A percentile compares a stretch with the other conserved stretches of the same genome.
These are phyloP conservation scores for Parthenolecanium corni DNA, from an alignment of 2,888 invertebrate species.

Conservation along the genomic window DNA sequence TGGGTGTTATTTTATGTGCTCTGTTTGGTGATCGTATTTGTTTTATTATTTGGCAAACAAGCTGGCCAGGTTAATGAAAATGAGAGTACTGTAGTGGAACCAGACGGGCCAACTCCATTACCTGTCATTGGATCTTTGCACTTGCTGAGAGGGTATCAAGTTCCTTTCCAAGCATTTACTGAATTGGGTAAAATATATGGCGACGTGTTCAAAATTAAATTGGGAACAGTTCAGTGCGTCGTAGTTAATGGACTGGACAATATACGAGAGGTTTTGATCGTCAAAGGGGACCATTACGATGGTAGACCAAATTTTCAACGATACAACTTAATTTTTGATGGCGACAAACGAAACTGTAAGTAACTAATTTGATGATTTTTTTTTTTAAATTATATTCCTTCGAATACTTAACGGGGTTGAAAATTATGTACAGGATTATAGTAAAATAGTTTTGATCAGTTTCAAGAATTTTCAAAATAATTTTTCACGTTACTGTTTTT, in stretches of 20 bases:
- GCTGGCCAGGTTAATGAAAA: background rate
- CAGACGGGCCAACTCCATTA: slow-evolving; percentile 41
- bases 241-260: slow-evolving; percentile 49
- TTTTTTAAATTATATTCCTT: background rate
- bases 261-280: slow-evolving; percentile 47
- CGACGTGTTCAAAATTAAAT: slow-evolving; percentile 44
- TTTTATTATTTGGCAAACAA: background rate
- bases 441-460: too few relatives aligned
- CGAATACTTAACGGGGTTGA: background rate
- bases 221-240: slow-evolving; percentile 47
- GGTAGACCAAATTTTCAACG: slow-evolving; percentile 52
- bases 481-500: too few relatives aligned
- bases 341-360: slow-evolving; percentile 58
- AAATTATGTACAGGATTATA: background rate
- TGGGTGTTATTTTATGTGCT: slow-evolving; percentile 15
- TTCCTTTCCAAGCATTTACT: slow-evolving; percentile 49
- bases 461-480: too few relatives aligned
- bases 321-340: slow-evolving; percentile 51
- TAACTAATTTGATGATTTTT: slow-evolving; percentile 33
- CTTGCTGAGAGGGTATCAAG: slow-evolving; percentile 46
- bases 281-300: slow-evolving; percentile 50
- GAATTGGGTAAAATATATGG: slow-evolving; percentile 45
- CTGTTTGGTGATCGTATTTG: slow-evolving; percentile 11
- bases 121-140: slow-evolving; percentile 49
- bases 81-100: slow-evolving; percentile 12